phyloP scores from a whole-genome alignment of 2,888 invertebrate genomes.

The Drosophila melanosoma region DNA sequence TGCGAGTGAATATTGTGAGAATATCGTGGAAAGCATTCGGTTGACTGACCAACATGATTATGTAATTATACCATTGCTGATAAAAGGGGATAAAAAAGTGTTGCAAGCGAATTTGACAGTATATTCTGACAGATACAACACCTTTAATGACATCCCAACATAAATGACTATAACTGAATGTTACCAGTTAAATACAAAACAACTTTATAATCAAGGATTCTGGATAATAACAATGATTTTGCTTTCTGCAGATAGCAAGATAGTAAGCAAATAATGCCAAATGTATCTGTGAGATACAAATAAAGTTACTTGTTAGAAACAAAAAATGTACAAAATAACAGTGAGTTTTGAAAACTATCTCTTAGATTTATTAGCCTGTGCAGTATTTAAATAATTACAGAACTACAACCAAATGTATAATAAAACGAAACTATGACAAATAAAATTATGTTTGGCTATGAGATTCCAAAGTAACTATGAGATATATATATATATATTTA shows the following conservation, averaged over 20 bases:
- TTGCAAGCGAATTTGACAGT: neutral
- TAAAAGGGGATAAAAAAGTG: slow-evolving; percentile 1
- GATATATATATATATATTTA: no score
- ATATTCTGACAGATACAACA: neutral
- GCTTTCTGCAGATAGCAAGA: neutral
- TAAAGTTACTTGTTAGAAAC: no score
- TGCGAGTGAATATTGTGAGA: slow-evolving; percentile 14
- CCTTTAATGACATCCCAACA: neutral
- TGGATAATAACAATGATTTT: neutral
- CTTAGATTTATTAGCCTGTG: neutral
- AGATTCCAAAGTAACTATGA: no score
- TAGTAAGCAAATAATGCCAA: neutral
- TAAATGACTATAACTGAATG: neutral
- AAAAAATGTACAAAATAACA: neutral
- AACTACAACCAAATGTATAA: neutral
- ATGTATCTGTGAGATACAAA: neutral
- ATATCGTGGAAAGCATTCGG: slow-evolving; percentile 42
- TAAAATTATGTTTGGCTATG: neutral
- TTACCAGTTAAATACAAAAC: neutral
- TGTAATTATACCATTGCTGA: slow-evolving; percentile 31
- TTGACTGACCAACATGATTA: slow-evolving; percentile 58
- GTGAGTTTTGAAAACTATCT: neutral
- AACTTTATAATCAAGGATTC: neutral
- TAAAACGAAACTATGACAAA: neutral
- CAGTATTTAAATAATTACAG: neutral